These are phyloP conservation scores for Coptodon bakossiorum DNA, from an alignment of 2,113 vertebrate species.

Conservation along the genomic window DNA sequence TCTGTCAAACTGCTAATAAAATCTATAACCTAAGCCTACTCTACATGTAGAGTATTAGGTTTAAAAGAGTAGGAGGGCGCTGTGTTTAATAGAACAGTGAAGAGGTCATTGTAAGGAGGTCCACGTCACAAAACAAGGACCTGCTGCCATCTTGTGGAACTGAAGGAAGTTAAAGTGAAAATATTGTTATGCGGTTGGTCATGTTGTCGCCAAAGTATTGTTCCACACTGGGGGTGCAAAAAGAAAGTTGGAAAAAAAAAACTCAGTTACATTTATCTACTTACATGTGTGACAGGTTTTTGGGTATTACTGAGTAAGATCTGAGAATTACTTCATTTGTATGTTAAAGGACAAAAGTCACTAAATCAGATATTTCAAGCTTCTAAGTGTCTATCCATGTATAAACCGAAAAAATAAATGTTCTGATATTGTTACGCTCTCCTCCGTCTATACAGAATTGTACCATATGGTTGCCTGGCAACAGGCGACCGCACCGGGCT, in stretches of 20 bases:
- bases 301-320: not conserved
- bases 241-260: not conserved
- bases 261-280: not conserved
- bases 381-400: not conserved
- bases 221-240: not conserved
- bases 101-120: not conserved
- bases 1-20: not conserved
- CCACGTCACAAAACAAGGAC: not conserved
- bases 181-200: not conserved
- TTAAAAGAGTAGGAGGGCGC: not conserved
- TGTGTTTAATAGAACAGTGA: not conserved
- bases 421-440: not conserved
- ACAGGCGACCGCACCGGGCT: conserved; percentile 93
- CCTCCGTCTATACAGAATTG: conserved; percentile 70
- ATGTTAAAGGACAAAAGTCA: not conserved
- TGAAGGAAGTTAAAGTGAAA: not conserved
- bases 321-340: not conserved
- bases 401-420: not conserved
- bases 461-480: conserved; percentile 93
- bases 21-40: not conserved
- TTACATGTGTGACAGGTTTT: not conserved
- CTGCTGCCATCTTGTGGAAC: not conserved
- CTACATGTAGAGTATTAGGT: not conserved
- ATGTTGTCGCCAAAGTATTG: not conserved
- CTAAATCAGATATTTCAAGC: not conserved